These are phyloP conservation scores for Microcebus jonahi DNA, from an alignment of 2,113 vertebrate genomes.

Conservation along the genomic window DNA sequence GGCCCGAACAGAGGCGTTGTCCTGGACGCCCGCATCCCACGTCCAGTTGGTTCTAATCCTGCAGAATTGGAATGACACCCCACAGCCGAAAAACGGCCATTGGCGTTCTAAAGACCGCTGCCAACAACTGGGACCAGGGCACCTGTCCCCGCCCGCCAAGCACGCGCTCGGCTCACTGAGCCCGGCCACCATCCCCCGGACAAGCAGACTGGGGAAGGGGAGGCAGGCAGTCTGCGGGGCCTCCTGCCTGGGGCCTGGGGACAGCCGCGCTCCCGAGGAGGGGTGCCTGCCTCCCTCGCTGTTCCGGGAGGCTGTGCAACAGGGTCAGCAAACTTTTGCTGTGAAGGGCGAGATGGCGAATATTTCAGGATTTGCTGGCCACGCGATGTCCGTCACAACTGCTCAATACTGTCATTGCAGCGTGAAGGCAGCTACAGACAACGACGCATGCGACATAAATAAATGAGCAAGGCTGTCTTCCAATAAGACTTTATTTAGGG, in stretches of 20 bases:
- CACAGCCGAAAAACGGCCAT: not conserved
- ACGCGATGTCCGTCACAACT: not conserved
- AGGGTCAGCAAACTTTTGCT: not conserved
- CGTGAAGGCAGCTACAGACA: not conserved
- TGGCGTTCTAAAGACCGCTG: not conserved
- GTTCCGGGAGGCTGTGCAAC: not conserved
- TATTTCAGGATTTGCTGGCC: not conserved
- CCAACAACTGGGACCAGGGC: not conserved
- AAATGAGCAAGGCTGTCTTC: not conserved
- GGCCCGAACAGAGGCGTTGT: not conserved
- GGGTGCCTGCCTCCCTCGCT: not conserved
- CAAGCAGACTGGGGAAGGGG: not conserved
- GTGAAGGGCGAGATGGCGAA: not conserved
- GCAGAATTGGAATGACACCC: not conserved
- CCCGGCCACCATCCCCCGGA: not conserved
- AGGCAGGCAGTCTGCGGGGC: fast-evolving
- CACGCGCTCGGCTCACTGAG: not conserved
- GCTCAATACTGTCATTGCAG: not conserved
- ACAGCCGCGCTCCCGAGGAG: not conserved
- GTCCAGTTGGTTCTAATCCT: not conserved
- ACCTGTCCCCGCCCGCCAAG: not conserved
- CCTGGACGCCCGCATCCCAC: not conserved
- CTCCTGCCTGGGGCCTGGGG: not conserved
- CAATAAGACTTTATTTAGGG: not conserved
- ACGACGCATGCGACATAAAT: not conserved